Evolutionary conservation across 2,113 vertebrate species (phyloP), one percentile per base, ranked within the genome.

Genomic region (Sardina pilchardus): DNA sequence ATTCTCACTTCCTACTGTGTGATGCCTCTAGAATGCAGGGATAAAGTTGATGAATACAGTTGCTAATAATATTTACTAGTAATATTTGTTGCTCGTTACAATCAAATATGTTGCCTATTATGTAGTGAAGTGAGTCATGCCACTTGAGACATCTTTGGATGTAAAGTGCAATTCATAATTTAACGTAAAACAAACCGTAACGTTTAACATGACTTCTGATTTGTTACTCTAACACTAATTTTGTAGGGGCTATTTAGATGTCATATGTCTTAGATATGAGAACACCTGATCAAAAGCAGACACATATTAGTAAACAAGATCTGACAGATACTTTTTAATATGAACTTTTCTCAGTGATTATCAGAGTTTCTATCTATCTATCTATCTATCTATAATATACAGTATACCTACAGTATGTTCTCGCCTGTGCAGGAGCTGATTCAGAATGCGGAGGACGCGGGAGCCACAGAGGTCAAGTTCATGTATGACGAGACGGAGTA

Each of bases 361-460:
- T 42, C 39, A 42, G 4, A 4, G 39, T 42, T 19, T 59, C 5
- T 71, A 16, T 9, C 8, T 14, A 14, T 26, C 30, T 8, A 19
- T 63, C 21, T n/a, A n/a, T n/a, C n/a, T n/a, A n/a, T n/a, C n/a
- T n/a, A n/a, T n/a, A n/a, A n/a, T n/a, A n/a, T n/a, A n/a, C n/a
- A n/a, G n/a, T n/a, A n/a, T n/a, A n/a, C n/a, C n/a, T n/a, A n/a
- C n/a, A n/a, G n/a, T n/a, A n/a, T 39, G 7, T 26, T 12, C 26
- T 14, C 14, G 10, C 81, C 26, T 86, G 86, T 90, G 50, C 91
- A 99, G 98, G 98, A 99, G 85, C 92, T 99, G 92, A 99, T 99
- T 93, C 98, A 99, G 92, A 99, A 99, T 93, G 98, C 98, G 81
- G 98, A 99, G 91, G 98, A 99, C 94, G 98, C 98, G 83, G 98